Evolutionary conservation across 2,888 invertebrate genomes (phyloP), one percentile per base, ranked within the genome.

Genomic region (Pseudococcus viburni): DNA sequence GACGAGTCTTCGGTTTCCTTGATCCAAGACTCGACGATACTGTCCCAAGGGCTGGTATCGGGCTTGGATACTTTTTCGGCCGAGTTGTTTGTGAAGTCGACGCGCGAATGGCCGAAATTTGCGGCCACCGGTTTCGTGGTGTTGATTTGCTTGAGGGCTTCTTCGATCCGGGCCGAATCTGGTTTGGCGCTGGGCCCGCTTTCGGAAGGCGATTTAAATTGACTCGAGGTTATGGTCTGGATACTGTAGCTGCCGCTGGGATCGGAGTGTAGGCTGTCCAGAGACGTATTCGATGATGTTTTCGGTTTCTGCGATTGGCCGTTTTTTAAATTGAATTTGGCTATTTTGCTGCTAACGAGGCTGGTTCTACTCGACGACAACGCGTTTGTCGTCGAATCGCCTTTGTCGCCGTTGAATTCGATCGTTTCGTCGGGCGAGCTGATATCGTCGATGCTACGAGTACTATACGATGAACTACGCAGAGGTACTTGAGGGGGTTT

Each of bases 51-150:
- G 39, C 88, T 88, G n/a, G 83, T 48, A 80, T 88, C 88, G 4
- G 68, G 42, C 59, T 80, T 83, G 26, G 26, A 77, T n/a, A 55
- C 83, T 19, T 83, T 88, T 51, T 88, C 88, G 1, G 80, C 83
- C 2, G 48, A n/a, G 55, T 42, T 83, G 42, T 26, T 33, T 2
- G 39, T 51, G 86, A 9, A 46, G 22, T 88, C 88, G 33, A 88
- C 83, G 19, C 88, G 80, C n/a, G 88, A 88, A 83, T 88, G 88
- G n/a, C 88, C 88, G 55, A 88, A 88, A 83, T 83, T 83, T 12
- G 55, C 55, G 33, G 88, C 33, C 12, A 80, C 33, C 19, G 83
- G 80, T 83, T 83, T 88, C n/a, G 51, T 12, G 15, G 83, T 55
- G 33, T 88, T 55, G 48, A 88, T 88, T 55, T 88, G 80, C 42